These are phyloP conservation scores for Aricia agestis DNA, from an alignment of 1,140 invertebrate species.

Conservation along the genomic window DNA sequence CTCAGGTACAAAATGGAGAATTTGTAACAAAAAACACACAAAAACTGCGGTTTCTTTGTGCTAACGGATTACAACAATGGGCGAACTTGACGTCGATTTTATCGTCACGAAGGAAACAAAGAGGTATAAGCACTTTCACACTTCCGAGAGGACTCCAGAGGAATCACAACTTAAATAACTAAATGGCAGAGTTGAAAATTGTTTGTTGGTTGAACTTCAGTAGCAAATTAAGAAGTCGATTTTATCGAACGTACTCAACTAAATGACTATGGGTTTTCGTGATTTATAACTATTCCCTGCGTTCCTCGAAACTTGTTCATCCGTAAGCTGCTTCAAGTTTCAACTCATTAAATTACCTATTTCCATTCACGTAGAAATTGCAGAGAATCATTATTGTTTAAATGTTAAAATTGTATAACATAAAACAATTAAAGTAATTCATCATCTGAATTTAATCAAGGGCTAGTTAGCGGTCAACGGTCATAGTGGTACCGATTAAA, in stretches of 20 bases:
- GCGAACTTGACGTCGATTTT: conserved; percentile 53
- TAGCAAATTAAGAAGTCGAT: conserved; percentile 3
- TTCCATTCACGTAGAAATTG: too few relatives aligned
- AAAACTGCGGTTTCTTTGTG: conserved; percentile 59
- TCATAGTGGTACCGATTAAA: too few relatives aligned
- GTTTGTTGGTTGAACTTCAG: background rate
- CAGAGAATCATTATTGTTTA: too few relatives aligned
- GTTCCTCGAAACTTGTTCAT: too few relatives aligned
- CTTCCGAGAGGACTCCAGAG: background rate
- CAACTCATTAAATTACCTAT: too few relatives aligned
- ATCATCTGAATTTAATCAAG: too few relatives aligned
- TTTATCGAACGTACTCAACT: conserved; percentile 3
- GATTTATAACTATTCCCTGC: background rate
- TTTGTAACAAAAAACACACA: conserved; percentile 46
- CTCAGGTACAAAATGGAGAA: conserved; percentile 44
- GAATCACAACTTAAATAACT: conserved; percentile 17
- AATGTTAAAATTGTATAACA: too few relatives aligned
- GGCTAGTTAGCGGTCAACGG: too few relatives aligned
- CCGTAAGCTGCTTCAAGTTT: too few relatives aligned
- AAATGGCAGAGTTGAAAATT: background rate
- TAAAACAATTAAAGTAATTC: too few relatives aligned
- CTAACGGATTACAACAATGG: conserved; percentile 51
- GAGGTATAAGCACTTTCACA: conserved; percentile 27
- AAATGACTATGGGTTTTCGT: background rate
- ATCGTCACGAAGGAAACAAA: conserved; percentile 44